A percentile compares a stretch with the other conserved stretches of the same genome.
Conservation (phyloP, 2,113 vertebrate genomes). For the Myiozetetes cayanensis region DNA sequence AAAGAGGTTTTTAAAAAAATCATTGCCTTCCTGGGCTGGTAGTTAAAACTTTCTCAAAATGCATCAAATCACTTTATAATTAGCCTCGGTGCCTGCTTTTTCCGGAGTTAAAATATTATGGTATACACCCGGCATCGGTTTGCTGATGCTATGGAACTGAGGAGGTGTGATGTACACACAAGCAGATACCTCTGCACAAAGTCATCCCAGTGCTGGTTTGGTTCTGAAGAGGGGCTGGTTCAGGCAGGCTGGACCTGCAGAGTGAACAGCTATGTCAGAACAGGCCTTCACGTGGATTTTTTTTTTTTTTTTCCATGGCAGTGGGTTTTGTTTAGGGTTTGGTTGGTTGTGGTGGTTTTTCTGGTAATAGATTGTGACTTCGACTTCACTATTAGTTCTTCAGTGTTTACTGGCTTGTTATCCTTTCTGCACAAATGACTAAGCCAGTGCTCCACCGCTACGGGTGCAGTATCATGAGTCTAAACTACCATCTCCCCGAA, state of each 20-base stretch:
- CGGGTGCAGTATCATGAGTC: neutral
- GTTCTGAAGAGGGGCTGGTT: neutral
- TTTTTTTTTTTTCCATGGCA: neutral
- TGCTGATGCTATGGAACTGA: neutral
- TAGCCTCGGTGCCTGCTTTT: neutral
- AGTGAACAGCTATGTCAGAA: neutral
- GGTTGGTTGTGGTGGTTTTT: neutral
- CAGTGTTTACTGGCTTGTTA: neutral
- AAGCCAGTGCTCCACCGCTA: neutral
- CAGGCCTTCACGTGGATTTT: neutral
- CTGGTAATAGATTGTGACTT: neutral
- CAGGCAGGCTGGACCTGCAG: neutral
- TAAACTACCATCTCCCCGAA: neutral
- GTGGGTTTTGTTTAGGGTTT: neutral
- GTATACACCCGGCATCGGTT: too few species aligned
- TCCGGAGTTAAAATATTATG: neutral
- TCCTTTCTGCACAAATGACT: neutral
- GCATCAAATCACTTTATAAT: neutral
- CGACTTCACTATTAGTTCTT: neutral
- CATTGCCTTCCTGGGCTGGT: neutral
- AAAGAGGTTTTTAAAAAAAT: neutral
- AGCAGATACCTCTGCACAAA: neutral
- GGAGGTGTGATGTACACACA: accelerated
- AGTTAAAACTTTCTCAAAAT: neutral
- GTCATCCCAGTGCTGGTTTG: neutral